Evolutionary conservation across 2,113 vertebrate species (phyloP), one percentile per base, ranked within the genome.

Genomic region (Stomatorhinus ivindoensis): DNA sequence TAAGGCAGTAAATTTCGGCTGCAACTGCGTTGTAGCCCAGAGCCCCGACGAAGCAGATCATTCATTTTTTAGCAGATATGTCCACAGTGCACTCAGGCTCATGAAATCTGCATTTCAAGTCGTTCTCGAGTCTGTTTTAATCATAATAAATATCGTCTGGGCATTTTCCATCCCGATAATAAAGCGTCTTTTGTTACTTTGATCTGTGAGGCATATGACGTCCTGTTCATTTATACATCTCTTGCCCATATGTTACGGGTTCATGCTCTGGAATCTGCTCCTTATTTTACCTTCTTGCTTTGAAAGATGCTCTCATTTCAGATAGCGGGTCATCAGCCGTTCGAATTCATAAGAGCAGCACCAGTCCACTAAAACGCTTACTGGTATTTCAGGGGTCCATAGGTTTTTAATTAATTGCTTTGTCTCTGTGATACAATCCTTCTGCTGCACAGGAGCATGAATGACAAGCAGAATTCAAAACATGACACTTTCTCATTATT

Each of bases 371-470:
- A 19, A 58, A 61, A 27, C 31, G 24, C 65, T 39, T 42, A 61
- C 65, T 50, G 82, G 58, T 89, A 46, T 73, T 92, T 88, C n/a
- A 88, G 83, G 91, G 82, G 39, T 39, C 13, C 39, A 15, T 27
- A 61, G 73, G 48, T 48, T 89, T 89, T 69, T 90, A 84, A 89
- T 46, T 89, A 91, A 91, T 92, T 89, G 47, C 69, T 84, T 84
- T 89, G 50, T 87, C 35, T 51, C 86, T 88, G 42, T 39, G 31
- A 48, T 90, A 46, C 65, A 47, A 89, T 88, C 89, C 48, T 39
- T 27, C 42, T 31, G 9, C 87, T 91, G 84, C 39, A 50, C 48
- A 42, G 87, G 87, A 87, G 69, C 17, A 87, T 83, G 46, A 48
- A 85, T 91, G 85, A 90, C 86, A 39, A 65, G 39, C 47, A 46